phyloP scores from a whole-genome alignment of 2,113 vertebrate genomes.

The Anser brachyrhynchus region DNA sequence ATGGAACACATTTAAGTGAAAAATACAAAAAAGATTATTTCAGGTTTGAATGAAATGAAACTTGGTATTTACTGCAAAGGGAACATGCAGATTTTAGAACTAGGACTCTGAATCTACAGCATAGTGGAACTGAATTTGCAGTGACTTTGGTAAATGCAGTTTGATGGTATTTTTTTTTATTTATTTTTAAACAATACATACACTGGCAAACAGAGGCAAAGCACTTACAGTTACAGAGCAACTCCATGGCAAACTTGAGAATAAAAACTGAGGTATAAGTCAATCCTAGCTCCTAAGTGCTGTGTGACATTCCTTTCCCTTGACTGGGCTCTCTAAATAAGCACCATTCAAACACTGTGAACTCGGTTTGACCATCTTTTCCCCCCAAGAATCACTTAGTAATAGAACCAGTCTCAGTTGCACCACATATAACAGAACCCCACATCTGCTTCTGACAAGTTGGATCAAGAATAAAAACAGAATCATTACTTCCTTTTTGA shows the following conservation, averaged over 20 bases:
- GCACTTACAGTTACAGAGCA: neutral
- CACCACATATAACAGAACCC: neutral
- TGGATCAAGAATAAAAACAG: neutral
- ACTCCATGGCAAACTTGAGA: neutral
- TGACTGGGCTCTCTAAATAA: neutral
- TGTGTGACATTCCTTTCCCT: neutral
- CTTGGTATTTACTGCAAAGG: neutral
- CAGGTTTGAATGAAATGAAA: neutral
- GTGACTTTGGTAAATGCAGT: neutral
- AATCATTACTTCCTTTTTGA: neutral
- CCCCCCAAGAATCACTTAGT: no score
- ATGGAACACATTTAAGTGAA: neutral
- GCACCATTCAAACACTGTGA: neutral
- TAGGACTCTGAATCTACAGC: neutral
- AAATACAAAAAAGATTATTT: neutral
- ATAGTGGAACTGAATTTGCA: neutral
- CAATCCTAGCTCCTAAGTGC: neutral
- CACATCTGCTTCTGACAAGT: neutral
- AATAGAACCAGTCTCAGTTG: neutral
- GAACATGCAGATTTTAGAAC: neutral
- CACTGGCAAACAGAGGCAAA: neutral
- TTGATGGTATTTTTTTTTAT: no score
- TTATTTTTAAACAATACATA: neutral
- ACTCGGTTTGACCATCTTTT: neutral
- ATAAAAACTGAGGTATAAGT: neutral